These are phyloP conservation scores for Alviniconcha strummeri DNA, from an alignment of 2,888 invertebrate genomes.

Conservation along the genomic window DNA sequence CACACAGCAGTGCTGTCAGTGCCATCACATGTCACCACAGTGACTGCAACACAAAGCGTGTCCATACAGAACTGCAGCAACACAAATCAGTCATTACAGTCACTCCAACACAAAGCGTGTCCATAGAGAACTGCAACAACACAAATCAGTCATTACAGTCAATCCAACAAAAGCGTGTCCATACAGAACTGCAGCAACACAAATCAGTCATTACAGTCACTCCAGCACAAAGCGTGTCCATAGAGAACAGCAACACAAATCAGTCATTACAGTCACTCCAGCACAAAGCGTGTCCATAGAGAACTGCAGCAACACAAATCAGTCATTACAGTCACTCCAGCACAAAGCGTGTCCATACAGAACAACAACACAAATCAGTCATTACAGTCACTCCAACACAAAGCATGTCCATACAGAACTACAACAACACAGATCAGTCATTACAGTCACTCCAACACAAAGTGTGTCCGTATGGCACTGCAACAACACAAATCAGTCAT, in stretches of 20 bases:
- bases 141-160: background rate
- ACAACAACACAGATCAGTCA: background rate
- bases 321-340: background rate
- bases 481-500: background rate
- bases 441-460: background rate
- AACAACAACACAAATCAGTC: background rate
- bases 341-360: background rate
- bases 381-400: background rate
- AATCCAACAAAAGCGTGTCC: no score
- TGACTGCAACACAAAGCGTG: background rate
- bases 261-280: background rate
- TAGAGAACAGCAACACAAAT: background rate
- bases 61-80: background rate
- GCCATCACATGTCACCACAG: no score
- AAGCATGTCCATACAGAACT: no score
- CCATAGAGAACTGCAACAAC: background rate
- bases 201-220: background rate
- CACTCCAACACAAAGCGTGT: background rate
- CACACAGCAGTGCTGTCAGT: background rate
- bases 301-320: background rate
- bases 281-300: background rate
- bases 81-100: background rate
- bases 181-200: background rate
- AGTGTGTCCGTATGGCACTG: no score
- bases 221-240: background rate